phyloP scores from a whole-genome alignment of 2,888 invertebrate genomes.

The Epinotia bilunana region DNA sequence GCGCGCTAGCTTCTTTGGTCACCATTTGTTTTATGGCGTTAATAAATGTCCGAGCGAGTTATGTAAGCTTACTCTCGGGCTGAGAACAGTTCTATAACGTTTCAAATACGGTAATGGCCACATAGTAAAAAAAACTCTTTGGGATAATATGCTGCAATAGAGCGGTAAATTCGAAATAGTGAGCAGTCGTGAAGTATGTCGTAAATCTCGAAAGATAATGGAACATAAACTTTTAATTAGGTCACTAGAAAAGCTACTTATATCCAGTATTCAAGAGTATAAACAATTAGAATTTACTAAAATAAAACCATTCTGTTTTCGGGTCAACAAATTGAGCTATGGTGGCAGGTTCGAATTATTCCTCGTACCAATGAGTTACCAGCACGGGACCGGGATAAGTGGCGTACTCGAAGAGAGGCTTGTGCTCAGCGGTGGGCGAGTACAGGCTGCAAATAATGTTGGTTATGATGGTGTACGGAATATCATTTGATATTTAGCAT shows the following conservation, averaged over 20 bases:
- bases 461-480: no score
- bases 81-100: slow-evolving; percentile 5
- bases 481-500: no score
- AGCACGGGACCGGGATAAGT: no score
- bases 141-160: neutral
- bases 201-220: slow-evolving; percentile 4
- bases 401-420: no score
- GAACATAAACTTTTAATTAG: neutral
- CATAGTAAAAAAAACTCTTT: neutral
- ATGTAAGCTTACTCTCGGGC: neutral
- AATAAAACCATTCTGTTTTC: neutral
- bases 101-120: slow-evolving; percentile 8
- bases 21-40: slow-evolving; percentile 31
- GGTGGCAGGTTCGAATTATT: no score
- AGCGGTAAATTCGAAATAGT: neutral
- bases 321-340: neutral
- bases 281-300: neutral
- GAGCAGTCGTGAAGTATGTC: neutral
- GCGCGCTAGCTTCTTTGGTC: slow-evolving; percentile 6
- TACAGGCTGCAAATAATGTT: no score
- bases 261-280: neutral
- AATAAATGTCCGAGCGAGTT: slow-evolving; percentile 23
- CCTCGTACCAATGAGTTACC: no score
- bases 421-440: no score
- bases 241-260: neutral